These are phyloP conservation scores for Rhinatrema bivittatum DNA, from an alignment of 2,797 vertebrate genomes.

Conservation along the genomic window DNA sequence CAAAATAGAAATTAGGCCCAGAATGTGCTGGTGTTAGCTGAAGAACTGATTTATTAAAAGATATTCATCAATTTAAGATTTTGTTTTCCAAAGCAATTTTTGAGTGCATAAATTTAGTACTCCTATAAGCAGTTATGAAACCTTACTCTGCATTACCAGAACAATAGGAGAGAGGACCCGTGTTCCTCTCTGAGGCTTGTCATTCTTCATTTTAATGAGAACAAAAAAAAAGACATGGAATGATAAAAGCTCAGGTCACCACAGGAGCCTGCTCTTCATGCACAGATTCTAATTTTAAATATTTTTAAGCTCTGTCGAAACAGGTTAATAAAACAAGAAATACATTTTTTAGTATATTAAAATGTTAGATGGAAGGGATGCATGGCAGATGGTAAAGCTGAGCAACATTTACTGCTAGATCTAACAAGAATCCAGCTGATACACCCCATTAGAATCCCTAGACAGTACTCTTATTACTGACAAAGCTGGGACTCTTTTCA, in stretches of 20 bases:
- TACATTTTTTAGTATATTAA: conserved; percentile 18
- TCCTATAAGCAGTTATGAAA: conserved; percentile 10
- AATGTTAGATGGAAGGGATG: conserved; percentile 11
- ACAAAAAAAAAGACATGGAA: neutral
- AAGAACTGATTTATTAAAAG: too few relatives aligned
- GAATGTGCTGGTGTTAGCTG: too few relatives aligned
- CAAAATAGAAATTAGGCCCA: too few relatives aligned
- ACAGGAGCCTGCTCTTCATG: neutral
- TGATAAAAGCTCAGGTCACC: neutral
- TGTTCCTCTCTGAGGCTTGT: conserved; percentile 3
- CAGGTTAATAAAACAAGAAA: neutral
- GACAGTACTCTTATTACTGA: conserved; percentile 16
- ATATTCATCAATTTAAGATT: too few relatives aligned
- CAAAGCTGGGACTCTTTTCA: conserved; percentile 10
- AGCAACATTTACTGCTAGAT: conserved; percentile 32
- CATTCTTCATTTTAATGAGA: conserved; percentile 14
- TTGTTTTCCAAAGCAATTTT: conserved; percentile 7
- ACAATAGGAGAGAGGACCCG: neutral
- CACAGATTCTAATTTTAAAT: conserved; percentile 1
- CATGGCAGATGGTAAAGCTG: conserved; percentile 28
- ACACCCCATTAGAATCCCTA: conserved; percentile 21
- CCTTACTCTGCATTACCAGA: conserved; percentile 4
- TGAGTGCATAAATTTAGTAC: conserved; percentile 7
- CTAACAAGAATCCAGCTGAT: conserved; percentile 21
- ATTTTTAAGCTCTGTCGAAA: neutral